phyloP scores from a whole-genome alignment of 92 coral and sea anemone genomes.

The Zoanthus sansibaricus region DNA sequence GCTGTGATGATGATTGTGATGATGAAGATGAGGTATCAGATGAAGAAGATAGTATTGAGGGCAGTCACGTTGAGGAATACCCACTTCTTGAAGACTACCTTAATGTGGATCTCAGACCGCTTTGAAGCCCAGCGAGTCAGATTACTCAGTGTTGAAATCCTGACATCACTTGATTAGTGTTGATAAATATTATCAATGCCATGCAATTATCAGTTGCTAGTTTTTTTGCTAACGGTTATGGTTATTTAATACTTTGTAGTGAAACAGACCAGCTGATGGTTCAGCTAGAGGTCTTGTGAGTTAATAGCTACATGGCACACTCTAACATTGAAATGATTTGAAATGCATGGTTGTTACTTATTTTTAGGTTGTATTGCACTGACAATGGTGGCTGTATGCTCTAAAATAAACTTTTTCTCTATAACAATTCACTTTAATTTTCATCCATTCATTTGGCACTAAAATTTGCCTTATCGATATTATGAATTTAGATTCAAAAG shows the following conservation, averaged over 20 bases:
- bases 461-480: not conserved
- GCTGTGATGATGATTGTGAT: not conserved
- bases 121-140: not conserved
- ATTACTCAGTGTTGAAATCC: not conserved
- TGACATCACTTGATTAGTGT: not conserved
- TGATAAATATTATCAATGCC: not conserved
- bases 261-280: conserved; percentile 31
- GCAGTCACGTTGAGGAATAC: conserved; percentile 31
- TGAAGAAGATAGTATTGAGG: not conserved
- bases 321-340: not conserved
- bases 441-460: not conserved
- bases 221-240: not conserved
- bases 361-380: conserved; percentile 2
- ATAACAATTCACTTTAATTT: not conserved
- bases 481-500: not conserved
- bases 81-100: conserved; percentile 27
- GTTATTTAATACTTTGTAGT: conserved; percentile 2
- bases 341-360: not conserved
- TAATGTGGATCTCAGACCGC: conserved; percentile 5
- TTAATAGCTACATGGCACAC: conserved; percentile 11
- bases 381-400: conserved; percentile 9
- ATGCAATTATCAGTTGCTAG: not conserved
- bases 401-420: not conserved
- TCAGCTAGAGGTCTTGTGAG: conserved; percentile 26
- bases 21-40: conserved; percentile 9